Evolutionary conservation across 2,113 vertebrate species (phyloP), one percentile per base, ranked within the genome.

Genomic region (Rhinoderma darwinii): DNA sequence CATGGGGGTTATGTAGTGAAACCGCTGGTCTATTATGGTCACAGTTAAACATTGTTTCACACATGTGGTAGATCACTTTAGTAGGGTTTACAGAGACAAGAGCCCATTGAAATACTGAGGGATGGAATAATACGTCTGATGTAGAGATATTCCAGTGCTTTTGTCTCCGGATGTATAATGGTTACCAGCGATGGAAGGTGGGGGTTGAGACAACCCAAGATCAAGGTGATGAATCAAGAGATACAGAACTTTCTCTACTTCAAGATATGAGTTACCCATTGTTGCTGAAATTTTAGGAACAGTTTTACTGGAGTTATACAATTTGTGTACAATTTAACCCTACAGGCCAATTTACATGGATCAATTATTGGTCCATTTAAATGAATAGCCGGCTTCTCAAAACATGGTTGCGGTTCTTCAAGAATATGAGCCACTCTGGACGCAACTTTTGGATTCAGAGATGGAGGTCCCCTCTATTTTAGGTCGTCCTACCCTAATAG

Each of bases 31-130:
- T 47, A 18, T 73, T 72, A 41, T 25, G 10, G 32, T 20, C 66
- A 32, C 27, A 47, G 43, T 54, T 14, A n/a, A 47, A 47, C 47
- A n/a, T 37, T 73, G 50, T 84, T 37, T 50, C 35, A 47, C 27
- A 17, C 20, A 17, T 54, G 30, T 70, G 18, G 30, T 39, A 30
- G 25, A 30, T 25, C 54, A 8, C 56, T 80, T 56, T 39, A 43
- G 59, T 41, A 22, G 63, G 30, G 17, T n/a, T 84, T 39, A 37
- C 51, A 56, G 68, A 37, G 50, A 84, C 82, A 84, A 73, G 54
- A 35, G 18, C 27, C 68, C 11, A 84, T 75, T 84, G 70, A 84
- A 74, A 39, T 74, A 75, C 82, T 56, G 72, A 74, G 20, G 66
- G 39, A 10, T 5, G 9, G 32, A 25, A 75, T 56, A 74, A 59